These are phyloP conservation scores for Brachionus manjavacas DNA, from an alignment of 1,140 invertebrate species.

Conservation along the genomic window DNA sequence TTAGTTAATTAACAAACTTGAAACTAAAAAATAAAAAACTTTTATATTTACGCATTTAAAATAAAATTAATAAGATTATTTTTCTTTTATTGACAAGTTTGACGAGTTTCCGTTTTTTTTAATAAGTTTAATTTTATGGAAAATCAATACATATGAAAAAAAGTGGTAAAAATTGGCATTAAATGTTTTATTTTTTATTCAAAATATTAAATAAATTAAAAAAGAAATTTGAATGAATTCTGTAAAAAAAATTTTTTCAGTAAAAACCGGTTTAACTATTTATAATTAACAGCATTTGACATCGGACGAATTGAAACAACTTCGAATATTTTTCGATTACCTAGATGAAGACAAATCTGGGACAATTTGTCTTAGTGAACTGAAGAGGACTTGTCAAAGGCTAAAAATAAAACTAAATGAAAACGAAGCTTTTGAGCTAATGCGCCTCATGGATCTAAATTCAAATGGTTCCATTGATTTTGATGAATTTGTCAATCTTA, in stretches of 20 bases:
- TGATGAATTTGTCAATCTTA: slow-evolving; percentile 14
- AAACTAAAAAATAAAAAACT: too few species aligned
- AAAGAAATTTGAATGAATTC: not conserved
- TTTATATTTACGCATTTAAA: not conserved
- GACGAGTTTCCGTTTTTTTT: not conserved
- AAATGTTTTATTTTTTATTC: too few species aligned
- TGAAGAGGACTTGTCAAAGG: not conserved
- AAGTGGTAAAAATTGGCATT: not conserved
- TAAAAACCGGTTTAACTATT: not conserved
- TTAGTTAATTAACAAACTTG: too few species aligned
- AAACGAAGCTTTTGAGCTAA: not conserved
- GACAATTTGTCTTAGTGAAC: not conserved
- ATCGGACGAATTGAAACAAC: not conserved
- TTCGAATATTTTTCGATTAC: not conserved
- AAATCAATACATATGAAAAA: not conserved
- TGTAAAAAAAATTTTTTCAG: not conserved
- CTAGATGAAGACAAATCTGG: slow-evolving; percentile 25
- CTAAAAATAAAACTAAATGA: not conserved
- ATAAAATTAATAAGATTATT: not conserved
- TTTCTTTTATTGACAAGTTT: not conserved
- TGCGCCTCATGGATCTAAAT: slow-evolving; percentile 30
- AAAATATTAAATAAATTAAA: too few species aligned
- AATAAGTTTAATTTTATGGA: not conserved
- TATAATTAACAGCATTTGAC: not conserved
- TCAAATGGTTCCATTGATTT: slow-evolving; percentile 36